Conservation (phyloP, 1,140 invertebrate genomes). For the Drosophila biarmipes region DNA sequence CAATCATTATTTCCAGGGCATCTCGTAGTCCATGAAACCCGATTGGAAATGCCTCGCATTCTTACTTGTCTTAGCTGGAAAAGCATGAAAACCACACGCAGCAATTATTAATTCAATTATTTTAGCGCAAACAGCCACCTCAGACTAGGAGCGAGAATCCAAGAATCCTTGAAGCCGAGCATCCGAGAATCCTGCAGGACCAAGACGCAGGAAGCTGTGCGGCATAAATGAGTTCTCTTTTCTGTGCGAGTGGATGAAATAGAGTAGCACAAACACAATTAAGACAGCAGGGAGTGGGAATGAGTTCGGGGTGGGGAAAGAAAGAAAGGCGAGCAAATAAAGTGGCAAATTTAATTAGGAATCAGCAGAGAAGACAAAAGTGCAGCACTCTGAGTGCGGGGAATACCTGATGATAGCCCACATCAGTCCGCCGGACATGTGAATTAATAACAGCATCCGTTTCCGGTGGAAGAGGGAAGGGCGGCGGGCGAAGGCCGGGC, state of each 20-base stretch:
- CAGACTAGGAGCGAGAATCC: conserved; percentile 51
- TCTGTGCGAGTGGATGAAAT: conserved; percentile 64
- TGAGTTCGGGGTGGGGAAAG: neutral
- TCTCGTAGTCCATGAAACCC: conserved; percentile 9
- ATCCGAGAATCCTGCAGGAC: conserved; percentile 20
- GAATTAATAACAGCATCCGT: conserved; percentile 80
- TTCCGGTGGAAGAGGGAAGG: conserved; percentile 66
- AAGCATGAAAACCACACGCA: conserved; percentile 84
- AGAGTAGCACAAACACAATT: conserved; percentile 82
- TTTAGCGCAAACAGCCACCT: conserved; percentile 81
- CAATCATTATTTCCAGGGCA: neutral
- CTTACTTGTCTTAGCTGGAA: conserved; percentile 79
- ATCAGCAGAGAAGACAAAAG: conserved; percentile 23
- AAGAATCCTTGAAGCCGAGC: conserved; percentile 1
- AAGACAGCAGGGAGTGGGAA: conserved; percentile 47
- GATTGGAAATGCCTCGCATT: conserved; percentile 17
- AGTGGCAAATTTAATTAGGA: conserved; percentile 80
- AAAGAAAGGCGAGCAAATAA: conserved; percentile 61
- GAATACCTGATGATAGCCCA: conserved; percentile 48
- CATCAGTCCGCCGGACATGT: conserved; percentile 55
- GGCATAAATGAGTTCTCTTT: conserved; percentile 72
- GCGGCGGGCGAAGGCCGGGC: neutral
- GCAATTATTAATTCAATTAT: conserved; percentile 85
- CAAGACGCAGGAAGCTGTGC: conserved; percentile 51
- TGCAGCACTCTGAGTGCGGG: conserved; percentile 18